Base-by-base conservation (phyloP, 1,140 invertebrate genomes). In the Anadara kagoshimensis region DNA sequence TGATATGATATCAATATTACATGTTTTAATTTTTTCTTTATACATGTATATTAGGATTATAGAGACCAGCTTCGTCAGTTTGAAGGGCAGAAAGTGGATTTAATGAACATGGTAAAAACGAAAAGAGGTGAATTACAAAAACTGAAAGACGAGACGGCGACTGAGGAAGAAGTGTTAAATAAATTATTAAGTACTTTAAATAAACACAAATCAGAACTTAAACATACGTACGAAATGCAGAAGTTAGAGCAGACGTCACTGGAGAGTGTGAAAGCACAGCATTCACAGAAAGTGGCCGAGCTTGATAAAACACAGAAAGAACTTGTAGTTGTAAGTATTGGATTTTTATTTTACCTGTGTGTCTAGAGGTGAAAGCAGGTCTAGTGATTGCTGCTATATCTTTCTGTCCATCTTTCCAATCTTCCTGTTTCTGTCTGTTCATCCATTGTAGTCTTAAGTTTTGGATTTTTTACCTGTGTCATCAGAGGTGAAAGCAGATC, bases 181-280 rank as follows among this genome's bases (percentile, higher is more conserved):
- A 80, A 77, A 72, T 73, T 87, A 44, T 76, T 78, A 24, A 78
- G 70, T 62, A 73, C 82, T 20, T 80, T 86, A 51, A 84, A 79
- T 66, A 85, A 84, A 68, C 79, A 86, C 61, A 86, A 85, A 54
- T 69, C 83, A 0, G 84, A 86, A 69, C 67, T 87, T 43, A 86
- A 86, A 66, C 86, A 87, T 67, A 80, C 80, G 18, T 81, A 78
- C 69, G 86, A 87, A 53, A 84, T 85, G 83, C 80, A 84, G 72
- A 79, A 80, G 54, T 57, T 83, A 11, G 85, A 85, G 66, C 78
- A 83, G 68, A 78, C 78, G 24, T 84, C 84, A 69, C 70, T 87
- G 45, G 82, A 85, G 7, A 82, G 70, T 58, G 59, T 87, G 16
- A 84, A 84, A 63, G 73, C 73, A 0, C 83, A 84, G 47, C 83